Base-by-base conservation (phyloP, 2,888 invertebrate species). In the Papilio elwesi region DNA sequence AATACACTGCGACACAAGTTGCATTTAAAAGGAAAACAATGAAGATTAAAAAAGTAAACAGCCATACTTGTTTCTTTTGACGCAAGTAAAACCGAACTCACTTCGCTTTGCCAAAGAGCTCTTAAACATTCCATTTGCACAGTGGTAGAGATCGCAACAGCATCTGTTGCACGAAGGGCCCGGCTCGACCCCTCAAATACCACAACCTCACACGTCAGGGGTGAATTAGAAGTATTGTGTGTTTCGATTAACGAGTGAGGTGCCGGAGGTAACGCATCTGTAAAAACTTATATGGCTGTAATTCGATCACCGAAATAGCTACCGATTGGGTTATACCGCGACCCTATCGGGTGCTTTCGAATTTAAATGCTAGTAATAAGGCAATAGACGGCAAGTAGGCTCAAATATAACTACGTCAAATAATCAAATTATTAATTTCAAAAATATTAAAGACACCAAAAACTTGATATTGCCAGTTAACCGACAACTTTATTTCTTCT, bases 391-490 rank as follows among this genome's bases (percentile, higher is more conserved):
- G 26, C 26, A 15, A 52, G 7, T 52, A 53, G 16, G 16, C n/a
- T 15, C 7, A 15, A 53, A 15, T 53, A 5, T 10, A 10, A 53
- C 10, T n/a, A n/a, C n/a, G n/a, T n/a, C 2, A 53, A 53, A 16
- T 26, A 4, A 16, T 15, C 10, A 53, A 16, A 53, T 9, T 11
- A 0, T 11, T 26, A 53, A 15, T 10, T 53, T 16, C 8, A 53
- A 15, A 53, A 53, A 53, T 53, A 16, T 8, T 53, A 53, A 53
- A 53, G n/a, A 53, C n/a, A 53, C 16, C 53, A 53, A 53, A 55
- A 55, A 55, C 26, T n/a, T n/a, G n/a, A n/a, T n/a, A n/a, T n/a
- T 26, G 16, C 11, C 53, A 53, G 11, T 53, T 53, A 53, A 10
- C 16, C 16, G 53, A 53, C 53, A 53, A 53, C 53, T 53, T 53